Conservation (phyloP, 2,888 invertebrate species). For the Oligia fasciuncula region DNA sequence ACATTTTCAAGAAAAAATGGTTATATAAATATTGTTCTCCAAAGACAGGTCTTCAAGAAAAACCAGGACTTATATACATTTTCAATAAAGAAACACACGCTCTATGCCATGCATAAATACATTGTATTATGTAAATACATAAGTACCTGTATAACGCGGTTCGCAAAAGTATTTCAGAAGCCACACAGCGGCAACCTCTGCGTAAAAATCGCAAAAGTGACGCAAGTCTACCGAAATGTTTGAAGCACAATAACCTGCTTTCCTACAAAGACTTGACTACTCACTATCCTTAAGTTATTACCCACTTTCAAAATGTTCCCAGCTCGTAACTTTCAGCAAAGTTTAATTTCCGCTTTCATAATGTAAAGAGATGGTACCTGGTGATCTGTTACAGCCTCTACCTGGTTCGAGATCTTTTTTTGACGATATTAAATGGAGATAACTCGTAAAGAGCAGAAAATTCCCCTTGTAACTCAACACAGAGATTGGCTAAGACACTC, state of each 20-base stretch:
- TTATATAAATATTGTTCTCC: neutral
- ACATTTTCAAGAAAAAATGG: neutral
- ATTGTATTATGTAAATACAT: neutral
- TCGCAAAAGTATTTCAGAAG: slow-evolving; percentile 7
- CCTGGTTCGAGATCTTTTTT: slow-evolving; percentile 7
- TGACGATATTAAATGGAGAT: slow-evolving; percentile 35
- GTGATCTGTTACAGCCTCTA: slow-evolving; percentile 37
- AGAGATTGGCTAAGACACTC: neutral
- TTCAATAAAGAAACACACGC: slow-evolving; percentile 2
- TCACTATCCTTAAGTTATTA: slow-evolving; percentile 46
- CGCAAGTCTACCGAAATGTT: slow-evolving; percentile 5
- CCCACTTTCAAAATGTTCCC: slow-evolving; percentile 35
- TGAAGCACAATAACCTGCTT: neutral
- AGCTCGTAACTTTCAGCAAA: slow-evolving; percentile 50
- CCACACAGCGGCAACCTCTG: neutral
- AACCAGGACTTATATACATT: neutral
- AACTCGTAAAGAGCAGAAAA: slow-evolving; percentile 13
- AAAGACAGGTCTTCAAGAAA: neutral
- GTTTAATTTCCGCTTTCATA: slow-evolving; percentile 57
- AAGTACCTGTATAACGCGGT: neutral
- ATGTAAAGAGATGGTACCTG: slow-evolving; percentile 26
- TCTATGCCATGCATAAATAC: slow-evolving; percentile 2
- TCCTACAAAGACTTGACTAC: slow-evolving; percentile 12
- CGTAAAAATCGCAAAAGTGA: neutral
- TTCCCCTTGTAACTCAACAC: slow-evolving; percentile 5